Evolutionary conservation across 2,113 vertebrate genomes (phyloP).

Genomic region (Cebidichthys violaceus): DNA sequence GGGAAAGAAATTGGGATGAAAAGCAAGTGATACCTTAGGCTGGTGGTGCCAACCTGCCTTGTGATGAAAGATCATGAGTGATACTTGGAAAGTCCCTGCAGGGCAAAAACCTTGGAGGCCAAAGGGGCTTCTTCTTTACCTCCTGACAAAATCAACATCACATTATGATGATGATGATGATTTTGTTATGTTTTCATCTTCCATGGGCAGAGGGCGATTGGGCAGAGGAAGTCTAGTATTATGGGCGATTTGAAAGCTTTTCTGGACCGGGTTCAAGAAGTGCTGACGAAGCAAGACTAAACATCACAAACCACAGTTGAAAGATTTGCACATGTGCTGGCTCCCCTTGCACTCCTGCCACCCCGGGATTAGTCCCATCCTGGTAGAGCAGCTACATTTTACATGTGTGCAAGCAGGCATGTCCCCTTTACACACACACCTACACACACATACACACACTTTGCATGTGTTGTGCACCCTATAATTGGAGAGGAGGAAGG

Average conservation of each 20-base stretch:
- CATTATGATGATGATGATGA: constrained; percentile 53
- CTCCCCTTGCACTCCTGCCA: constrained; percentile 60
- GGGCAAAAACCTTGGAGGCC: constrained; percentile 6
- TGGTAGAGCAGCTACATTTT: constrained; percentile 60
- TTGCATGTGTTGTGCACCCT: constrained; percentile 12
- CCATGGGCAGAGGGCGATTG: constrained; percentile 62
- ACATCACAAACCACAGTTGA: constrained; percentile 80
- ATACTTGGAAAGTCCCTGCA: constrained; percentile 65
- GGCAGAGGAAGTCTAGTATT: constrained; percentile 80
- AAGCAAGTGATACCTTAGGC: constrained; percentile 50
- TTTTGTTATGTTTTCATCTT: constrained; percentile 73
- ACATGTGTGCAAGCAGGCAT: constrained; percentile 40
- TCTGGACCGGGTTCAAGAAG: constrained; percentile 90
- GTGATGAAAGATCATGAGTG: constrained; percentile 56
- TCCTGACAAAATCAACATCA: constrained; percentile 31
- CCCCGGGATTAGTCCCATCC: constrained; percentile 70
- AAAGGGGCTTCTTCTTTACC: constrained; percentile 21
- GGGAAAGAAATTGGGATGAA: constrained; percentile 17
- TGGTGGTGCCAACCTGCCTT: constrained; percentile 45
- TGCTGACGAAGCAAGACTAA: constrained; percentile 90
- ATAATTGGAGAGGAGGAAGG: constrained; percentile 19
- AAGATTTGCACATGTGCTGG: constrained; percentile 84
- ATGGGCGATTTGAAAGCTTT: constrained; percentile 91
- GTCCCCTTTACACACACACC: not conserved
- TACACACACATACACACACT: not conserved